Evolutionary conservation across 2,797 vertebrate genomes (phyloP).

Genomic region (Mycteria americana): DNA sequence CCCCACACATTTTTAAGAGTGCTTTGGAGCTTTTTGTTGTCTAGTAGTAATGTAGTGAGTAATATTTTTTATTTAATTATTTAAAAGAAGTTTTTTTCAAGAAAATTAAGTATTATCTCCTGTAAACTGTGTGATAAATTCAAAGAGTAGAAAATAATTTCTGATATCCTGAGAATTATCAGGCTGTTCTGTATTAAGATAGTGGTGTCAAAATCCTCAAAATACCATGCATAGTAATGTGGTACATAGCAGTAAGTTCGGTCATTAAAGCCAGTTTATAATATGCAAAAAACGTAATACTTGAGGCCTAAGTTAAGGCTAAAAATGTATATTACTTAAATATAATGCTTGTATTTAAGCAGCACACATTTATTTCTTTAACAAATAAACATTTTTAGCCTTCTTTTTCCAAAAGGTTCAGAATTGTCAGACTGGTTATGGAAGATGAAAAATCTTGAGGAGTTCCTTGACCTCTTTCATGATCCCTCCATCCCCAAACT

Average conservation of each 20-base stretch:
- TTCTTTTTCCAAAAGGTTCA: neutral
- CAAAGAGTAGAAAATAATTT: neutral
- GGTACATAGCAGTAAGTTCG: neutral
- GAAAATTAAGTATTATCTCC: neutral
- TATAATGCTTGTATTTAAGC: neutral
- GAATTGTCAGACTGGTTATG: neutral
- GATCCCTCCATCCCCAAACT: slow-evolving; percentile 46
- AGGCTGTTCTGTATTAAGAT: neutral
- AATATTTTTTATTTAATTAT: neutral
- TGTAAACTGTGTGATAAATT: neutral
- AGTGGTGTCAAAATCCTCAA: neutral
- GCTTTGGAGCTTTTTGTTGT: neutral
- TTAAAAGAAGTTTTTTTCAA: neutral
- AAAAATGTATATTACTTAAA: neutral
- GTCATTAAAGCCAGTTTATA: neutral
- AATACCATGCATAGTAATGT: neutral
- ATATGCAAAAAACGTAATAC: neutral
- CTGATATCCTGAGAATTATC: neutral
- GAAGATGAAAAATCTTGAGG: slow-evolving; percentile 44
- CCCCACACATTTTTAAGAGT: neutral
- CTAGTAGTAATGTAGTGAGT: neutral
- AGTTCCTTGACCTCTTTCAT: slow-evolving; percentile 38
- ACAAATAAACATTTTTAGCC: neutral
- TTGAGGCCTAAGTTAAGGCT: neutral
- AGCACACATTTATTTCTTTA: neutral